Percentiles rank a stretch among this genome's conserved stretches.
Conservation (phyloP, 2,113 vertebrate species). For the Planiliza haematocheilus region DNA sequence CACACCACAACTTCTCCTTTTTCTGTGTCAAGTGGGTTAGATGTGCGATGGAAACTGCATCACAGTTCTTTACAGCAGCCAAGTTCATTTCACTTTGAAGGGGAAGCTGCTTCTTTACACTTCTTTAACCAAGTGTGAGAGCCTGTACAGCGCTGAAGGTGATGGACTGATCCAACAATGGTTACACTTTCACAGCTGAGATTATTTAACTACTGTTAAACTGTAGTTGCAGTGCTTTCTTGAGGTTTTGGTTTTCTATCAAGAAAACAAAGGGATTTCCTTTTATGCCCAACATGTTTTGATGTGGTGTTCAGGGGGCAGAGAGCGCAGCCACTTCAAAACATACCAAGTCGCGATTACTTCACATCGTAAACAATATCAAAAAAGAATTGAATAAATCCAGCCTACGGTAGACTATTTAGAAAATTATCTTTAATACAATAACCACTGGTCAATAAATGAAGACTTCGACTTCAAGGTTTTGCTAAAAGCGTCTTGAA, state of each 20-base stretch:
- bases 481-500: neutral
- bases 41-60: neutral
- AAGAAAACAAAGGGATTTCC: neutral
- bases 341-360: neutral
- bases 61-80: neutral
- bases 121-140: neutral
- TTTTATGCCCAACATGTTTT: neutral
- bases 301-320: neutral
- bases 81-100: conserved; percentile 8
- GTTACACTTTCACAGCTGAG: neutral
- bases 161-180: neutral
- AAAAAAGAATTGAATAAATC: too few relatives aligned
- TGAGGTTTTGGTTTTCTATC: neutral
- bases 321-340: neutral
- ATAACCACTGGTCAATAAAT: neutral
- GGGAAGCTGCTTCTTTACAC: conserved; percentile 15
- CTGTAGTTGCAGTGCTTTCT: too few relatives aligned
- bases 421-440: too few relatives aligned
- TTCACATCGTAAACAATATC: too few relatives aligned
- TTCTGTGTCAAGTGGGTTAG: neutral
- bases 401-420: too few relatives aligned
- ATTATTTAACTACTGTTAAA: neutral
- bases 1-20: conserved; percentile 35
- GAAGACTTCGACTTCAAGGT: too few relatives aligned
- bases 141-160: neutral